These are phyloP conservation scores for Platorchestia sp. DNA, from an alignment of 1,140 invertebrate genomes.

Conservation along the genomic window DNA sequence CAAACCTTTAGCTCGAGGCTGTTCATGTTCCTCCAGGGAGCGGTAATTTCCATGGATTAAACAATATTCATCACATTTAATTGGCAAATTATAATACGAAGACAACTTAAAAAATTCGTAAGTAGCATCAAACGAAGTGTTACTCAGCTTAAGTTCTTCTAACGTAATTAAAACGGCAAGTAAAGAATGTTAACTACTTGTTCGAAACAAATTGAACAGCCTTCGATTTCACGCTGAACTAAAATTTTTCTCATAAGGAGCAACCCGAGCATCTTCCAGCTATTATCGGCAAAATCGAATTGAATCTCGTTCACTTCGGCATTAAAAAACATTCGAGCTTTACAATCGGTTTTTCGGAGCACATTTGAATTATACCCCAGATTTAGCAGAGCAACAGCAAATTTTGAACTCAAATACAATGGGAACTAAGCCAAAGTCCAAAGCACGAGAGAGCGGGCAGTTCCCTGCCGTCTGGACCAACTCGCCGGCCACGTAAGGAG, in stretches of 20 bases:
- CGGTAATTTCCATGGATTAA: too few relatives aligned
- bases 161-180: background rate
- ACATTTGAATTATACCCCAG: background rate
- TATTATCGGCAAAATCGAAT: background rate
- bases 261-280: too few relatives aligned
- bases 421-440: background rate
- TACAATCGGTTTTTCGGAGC: too few relatives aligned
- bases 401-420: background rate
- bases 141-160: too few relatives aligned
- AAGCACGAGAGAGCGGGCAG: background rate
- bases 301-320: background rate
- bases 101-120: too few relatives aligned
- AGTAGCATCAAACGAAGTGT: background rate
- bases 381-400: background rate
- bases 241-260: too few relatives aligned
- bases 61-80: too few relatives aligned
- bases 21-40: too few relatives aligned
- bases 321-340: too few relatives aligned
- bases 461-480: background rate
- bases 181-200: background rate
- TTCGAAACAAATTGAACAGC: background rate
- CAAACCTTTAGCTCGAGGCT: too few relatives aligned
- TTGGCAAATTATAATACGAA: too few relatives aligned
- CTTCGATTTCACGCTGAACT: too few relatives aligned
- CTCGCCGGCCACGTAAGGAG: background rate